Evolutionary conservation across 2,113 vertebrate species (phyloP), one percentile per base, ranked within the genome.

Genomic region (Mustelus asterias): DNA sequence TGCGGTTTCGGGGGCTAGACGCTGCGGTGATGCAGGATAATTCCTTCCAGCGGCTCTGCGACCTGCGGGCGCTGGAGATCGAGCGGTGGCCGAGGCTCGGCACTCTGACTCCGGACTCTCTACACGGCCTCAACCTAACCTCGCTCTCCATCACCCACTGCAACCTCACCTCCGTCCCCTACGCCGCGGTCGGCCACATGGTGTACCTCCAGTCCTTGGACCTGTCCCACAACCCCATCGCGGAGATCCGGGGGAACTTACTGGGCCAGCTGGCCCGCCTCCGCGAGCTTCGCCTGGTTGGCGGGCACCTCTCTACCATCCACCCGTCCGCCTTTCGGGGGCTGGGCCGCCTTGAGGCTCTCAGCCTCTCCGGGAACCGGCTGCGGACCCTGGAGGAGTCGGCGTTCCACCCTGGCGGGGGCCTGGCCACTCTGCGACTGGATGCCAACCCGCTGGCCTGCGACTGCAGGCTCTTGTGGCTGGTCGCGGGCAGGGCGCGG

Each of bases 201-300:
- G 97, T 97, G 90, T 98, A 98, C 96, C 97, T 99, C 95, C 97
- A 96, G 96, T 97, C 96, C 96, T 97, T 99, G 92, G 98, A 99
- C 96, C 97, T 99, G 10, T 99, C 98, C 80, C 97, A 98, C 97
- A 99, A 99, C 96, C 98, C 98, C 33, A 98, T 99, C 96, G 97
- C 97, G 0, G 96, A 96, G 60, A 98, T 99, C 96, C 97, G 97
- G 9, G 97, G 97, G 41, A 97, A 97, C 58, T 96, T 97, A 37
- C 96, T 98, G 22, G 97, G 97, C 0, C 97, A 98, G 88, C 97
- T 99, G 70, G 96, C 98, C 48, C 97, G 98, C 95, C 98, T 99
- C 65, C 98, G 98, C 96, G 98, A 99, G 97, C 97, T 99, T 4
- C 98, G 98, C n/a, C 96, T 99, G 44, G 97, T 97, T 0, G 98